These are phyloP conservation scores for Cryptotermes secundus DNA, from an alignment of 1,140 invertebrate genomes.

Conservation along the genomic window DNA sequence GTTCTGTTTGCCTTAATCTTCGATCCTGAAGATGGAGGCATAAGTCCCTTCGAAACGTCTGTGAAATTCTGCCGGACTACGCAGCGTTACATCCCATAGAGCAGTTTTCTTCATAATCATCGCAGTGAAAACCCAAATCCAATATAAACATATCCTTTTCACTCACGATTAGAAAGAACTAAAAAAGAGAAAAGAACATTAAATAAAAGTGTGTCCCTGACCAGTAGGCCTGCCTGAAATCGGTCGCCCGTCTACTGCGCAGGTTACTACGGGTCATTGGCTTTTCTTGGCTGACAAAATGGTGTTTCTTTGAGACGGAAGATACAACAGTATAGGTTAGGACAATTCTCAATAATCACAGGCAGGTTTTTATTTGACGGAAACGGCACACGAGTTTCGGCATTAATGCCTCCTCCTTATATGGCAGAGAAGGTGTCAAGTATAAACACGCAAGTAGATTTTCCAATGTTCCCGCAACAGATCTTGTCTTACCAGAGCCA, in stretches of 20 bases:
- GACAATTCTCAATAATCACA: not conserved
- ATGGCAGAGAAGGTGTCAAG: not conserved
- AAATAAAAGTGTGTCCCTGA: not conserved
- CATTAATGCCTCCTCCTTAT: not conserved
- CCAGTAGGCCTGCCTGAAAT: not conserved
- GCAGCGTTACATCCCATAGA: no score
- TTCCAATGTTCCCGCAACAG: not conserved
- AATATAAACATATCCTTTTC: not conserved
- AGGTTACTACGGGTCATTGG: constrained; percentile 8
- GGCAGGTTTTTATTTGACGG: not conserved
- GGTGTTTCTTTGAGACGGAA: not conserved
- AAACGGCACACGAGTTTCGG: not conserved
- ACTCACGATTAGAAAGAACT: not conserved
- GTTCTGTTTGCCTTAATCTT: no score
- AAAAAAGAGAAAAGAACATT: not conserved
- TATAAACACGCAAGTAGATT: not conserved
- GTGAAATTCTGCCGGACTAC: no score
- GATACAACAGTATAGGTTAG: not conserved
- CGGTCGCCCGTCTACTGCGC: not conserved
- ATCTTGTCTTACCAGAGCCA: not conserved
- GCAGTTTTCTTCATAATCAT: no score
- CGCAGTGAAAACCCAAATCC: no score
- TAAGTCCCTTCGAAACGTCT: no score
- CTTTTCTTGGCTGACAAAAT: not conserved
- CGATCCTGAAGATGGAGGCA: no score